Conservation (phyloP, 2,797 vertebrate species). For the Bradypus variegatus region DNA sequence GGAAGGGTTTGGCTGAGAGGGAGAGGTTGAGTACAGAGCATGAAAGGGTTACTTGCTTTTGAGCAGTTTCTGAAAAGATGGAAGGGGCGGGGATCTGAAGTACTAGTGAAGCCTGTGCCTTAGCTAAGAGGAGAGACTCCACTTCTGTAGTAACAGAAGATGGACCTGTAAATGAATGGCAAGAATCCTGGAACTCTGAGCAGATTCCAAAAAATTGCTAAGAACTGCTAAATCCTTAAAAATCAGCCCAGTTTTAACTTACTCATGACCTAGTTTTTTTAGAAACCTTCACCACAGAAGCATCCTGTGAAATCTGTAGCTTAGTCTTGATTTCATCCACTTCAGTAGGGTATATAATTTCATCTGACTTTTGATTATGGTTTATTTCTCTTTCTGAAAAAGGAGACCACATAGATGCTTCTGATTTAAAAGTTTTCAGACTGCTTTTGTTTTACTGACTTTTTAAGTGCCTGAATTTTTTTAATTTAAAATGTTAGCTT, state of each 20-base stretch:
- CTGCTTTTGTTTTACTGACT: not conserved
- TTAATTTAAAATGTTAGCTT: constrained; percentile 3
- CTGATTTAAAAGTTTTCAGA: not conserved
- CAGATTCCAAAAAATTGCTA: not conserved
- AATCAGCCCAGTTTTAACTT: not conserved
- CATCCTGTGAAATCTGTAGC: not conserved
- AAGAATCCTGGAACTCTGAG: not conserved
- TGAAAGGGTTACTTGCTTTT: not conserved
- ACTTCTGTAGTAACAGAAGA: not conserved
- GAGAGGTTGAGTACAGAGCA: not conserved
- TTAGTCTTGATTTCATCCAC: constrained; percentile 1
- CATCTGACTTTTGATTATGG: not conserved
- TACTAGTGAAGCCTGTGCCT: not conserved
- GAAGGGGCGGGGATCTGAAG: not conserved
- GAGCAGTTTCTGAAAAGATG: not conserved
- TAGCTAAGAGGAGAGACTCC: not conserved
- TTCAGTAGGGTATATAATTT: not conserved
- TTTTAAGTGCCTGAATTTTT: constrained; percentile 4
- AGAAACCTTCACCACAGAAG: not conserved
- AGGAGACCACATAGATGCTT: not conserved
- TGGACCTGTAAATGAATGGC: not conserved
- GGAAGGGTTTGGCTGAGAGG: not conserved
- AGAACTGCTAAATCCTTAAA: constrained; percentile 18
- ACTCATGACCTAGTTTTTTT: not conserved
- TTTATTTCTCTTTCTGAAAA: not conserved